Evolutionary conservation across 1,140 invertebrate species (phyloP).

Genomic region (Mycetomoellerius zeteki): DNA sequence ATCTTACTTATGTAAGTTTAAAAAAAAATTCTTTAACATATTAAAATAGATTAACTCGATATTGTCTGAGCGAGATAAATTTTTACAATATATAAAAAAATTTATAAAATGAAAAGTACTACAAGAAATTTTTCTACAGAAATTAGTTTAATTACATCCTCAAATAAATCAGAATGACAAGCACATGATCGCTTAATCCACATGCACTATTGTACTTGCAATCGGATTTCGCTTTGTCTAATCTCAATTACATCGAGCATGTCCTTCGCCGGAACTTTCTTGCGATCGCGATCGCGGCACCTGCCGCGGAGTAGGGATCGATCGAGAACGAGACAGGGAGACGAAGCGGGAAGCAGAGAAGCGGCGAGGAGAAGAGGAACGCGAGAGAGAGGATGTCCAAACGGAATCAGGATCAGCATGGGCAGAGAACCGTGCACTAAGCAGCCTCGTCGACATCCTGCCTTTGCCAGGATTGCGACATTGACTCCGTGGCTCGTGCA

Average conservation of each 20-base stretch:
- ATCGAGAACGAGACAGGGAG: constrained; percentile 46
- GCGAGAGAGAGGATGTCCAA: constrained; percentile 71
- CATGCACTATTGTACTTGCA: background rate
- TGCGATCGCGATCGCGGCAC: constrained; percentile 45
- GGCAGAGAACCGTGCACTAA: constrained; percentile 79
- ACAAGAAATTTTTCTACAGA: background rate
- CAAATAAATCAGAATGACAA: background rate
- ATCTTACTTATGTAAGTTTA: background rate
- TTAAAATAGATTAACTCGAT: background rate
- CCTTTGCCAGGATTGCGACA: constrained; percentile 80
- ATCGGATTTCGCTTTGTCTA: constrained; percentile 42
- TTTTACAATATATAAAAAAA: background rate
- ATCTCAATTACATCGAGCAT: constrained; percentile 45
- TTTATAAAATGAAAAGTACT: background rate
- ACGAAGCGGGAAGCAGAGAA: background rate
- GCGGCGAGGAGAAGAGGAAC: constrained; percentile 24
- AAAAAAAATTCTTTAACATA: background rate
- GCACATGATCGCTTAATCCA: constrained; percentile 1
- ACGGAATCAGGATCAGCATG: constrained; percentile 82
- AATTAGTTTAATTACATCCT: background rate
- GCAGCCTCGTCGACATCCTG: constrained; percentile 86
- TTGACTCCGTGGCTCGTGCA: constrained; percentile 71
- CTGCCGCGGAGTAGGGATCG: constrained; percentile 42
- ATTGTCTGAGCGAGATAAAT: background rate
- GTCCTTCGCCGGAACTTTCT: constrained; percentile 57